These are phyloP conservation scores for Alouatta palliata DNA, from an alignment of 2,113 vertebrate genomes.

Conservation along the genomic window DNA sequence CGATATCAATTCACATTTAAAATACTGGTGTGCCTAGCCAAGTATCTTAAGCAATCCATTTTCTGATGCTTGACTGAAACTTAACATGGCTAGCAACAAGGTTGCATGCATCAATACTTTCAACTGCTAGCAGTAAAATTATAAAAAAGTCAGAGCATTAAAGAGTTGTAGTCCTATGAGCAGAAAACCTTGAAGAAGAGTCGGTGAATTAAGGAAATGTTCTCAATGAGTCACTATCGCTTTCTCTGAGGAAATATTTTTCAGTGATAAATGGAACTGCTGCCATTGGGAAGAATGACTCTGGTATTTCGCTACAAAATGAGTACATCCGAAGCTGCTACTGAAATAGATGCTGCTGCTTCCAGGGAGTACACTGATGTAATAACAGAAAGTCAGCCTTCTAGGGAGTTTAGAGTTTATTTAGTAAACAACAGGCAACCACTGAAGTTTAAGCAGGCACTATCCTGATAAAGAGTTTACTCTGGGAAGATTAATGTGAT, in stretches of 20 bases:
- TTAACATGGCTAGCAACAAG: conserved; percentile 39
- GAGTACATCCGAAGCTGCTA: neutral
- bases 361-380: neutral
- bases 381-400: neutral
- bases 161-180: neutral
- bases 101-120: conserved; percentile 40
- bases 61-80: conserved; percentile 26
- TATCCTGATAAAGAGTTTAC: neutral
- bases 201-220: neutral
- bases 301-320: conserved; percentile 6
- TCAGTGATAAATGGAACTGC: neutral
- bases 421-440: neutral
- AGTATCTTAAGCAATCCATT: conserved; percentile 46
- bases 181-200: conserved; percentile 28
- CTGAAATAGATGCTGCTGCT: neutral
- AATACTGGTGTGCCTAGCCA: conserved; percentile 44
- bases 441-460: neutral
- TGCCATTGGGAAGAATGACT: neutral
- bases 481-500: neutral
- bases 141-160: conserved; percentile 3
- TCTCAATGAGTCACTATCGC: neutral
- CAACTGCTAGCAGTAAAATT: conserved; percentile 23
- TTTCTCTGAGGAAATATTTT: conserved; percentile 54
- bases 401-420: neutral
- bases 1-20: conserved; percentile 53